Percentiles rank a stretch among this genome's conserved stretches.
phyloP scores from a whole-genome alignment of 2,797 vertebrate genomes.

The Eupleurogrammus muticus region DNA sequence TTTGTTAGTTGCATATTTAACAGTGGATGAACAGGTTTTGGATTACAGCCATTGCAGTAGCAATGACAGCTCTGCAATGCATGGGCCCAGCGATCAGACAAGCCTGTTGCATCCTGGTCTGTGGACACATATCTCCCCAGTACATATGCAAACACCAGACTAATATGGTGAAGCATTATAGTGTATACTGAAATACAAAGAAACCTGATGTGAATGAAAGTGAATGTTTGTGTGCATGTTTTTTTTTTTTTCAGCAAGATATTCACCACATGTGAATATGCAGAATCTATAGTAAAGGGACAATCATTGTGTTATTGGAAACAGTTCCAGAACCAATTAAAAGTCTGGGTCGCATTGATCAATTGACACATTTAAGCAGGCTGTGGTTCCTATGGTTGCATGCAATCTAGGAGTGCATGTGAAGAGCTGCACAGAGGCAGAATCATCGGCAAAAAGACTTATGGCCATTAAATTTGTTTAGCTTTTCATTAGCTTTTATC shows the following conservation, averaged over 20 bases:
- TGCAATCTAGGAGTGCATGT: too few species aligned
- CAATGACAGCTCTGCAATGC: constrained; percentile 19
- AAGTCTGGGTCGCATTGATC: too few species aligned
- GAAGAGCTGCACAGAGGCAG: too few species aligned
- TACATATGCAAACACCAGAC: constrained; percentile 23
- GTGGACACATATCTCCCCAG: constrained; percentile 39
- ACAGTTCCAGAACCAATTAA: too few species aligned
- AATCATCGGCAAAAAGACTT: too few species aligned
- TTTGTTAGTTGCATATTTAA: constrained; percentile 71
- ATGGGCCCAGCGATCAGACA: constrained; percentile 29
- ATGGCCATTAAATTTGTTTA: too few species aligned
- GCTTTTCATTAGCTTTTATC: too few species aligned
- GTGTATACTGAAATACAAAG: not conserved
- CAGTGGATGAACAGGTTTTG: constrained; percentile 34
- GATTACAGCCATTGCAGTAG: constrained; percentile 55
- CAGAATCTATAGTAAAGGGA: too few species aligned
- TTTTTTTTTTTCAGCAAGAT: constrained; percentile 18
- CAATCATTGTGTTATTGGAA: too few species aligned
- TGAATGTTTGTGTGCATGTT: constrained; percentile 29
- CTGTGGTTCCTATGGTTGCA: too few species aligned
- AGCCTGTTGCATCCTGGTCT: constrained; percentile 22
- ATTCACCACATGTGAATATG: not conserved
- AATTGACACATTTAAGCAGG: too few species aligned
- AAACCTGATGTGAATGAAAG: constrained; percentile 23
- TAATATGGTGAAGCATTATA: constrained; percentile 12